A percentile compares a stretch with the other conserved stretches of the same genome.
These are phyloP conservation scores for Melierax canorus DNA, from an alignment of 2,113 vertebrate genomes.

Conservation along the genomic window DNA sequence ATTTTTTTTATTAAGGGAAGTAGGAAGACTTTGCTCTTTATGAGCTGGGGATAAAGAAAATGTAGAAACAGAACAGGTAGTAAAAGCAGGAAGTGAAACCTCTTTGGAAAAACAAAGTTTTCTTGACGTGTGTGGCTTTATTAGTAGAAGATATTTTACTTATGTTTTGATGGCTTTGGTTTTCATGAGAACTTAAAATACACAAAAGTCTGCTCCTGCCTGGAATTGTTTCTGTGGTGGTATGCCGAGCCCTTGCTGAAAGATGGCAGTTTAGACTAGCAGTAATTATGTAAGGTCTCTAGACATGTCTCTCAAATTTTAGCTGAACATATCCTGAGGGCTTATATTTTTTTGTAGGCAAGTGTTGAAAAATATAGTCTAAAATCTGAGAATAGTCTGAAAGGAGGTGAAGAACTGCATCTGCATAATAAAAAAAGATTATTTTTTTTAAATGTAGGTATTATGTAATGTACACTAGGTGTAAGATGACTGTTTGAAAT, in stretches of 20 bases:
- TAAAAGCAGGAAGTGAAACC: neutral
- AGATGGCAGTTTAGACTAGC: neutral
- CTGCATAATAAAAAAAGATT: neutral
- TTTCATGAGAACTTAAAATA: neutral
- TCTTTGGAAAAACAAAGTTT: neutral
- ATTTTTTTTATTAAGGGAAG: neutral
- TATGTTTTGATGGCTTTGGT: rapidly evolving
- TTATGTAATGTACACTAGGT: rapidly evolving
- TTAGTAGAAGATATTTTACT: neutral
- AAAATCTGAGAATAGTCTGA: neutral
- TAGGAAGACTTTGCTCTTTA: neutral
- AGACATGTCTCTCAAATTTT: neutral
- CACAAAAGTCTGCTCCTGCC: neutral
- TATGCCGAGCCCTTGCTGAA: neutral
- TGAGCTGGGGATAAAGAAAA: neutral
- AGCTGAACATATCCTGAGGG: neutral
- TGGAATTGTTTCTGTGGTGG: neutral
- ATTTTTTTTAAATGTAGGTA: too few species aligned
- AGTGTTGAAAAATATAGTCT: neutral
- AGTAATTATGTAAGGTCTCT: neutral
- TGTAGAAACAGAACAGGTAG: neutral
- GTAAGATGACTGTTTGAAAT: neutral
- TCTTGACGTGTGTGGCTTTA: neutral
- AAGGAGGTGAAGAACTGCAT: neutral
- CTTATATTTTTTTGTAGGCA: neutral